These are phyloP conservation scores for Cygnus olor DNA, from an alignment of 2,797 vertebrate genomes.

Conservation along the genomic window DNA sequence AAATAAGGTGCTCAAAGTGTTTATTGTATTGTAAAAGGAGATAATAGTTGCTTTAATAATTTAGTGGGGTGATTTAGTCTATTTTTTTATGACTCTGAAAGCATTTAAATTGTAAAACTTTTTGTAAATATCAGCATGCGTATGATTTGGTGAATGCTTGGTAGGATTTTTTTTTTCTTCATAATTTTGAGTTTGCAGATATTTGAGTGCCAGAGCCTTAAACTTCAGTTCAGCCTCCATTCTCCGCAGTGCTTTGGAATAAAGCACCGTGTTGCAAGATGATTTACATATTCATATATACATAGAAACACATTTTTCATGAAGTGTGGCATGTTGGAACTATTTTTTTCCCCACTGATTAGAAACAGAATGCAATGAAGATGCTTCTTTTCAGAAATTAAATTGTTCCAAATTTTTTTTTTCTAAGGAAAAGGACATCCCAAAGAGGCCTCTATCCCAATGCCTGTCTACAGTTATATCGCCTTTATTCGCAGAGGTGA, in stretches of 20 bases:
- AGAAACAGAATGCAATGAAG: background rate
- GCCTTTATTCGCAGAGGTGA: conserved; percentile 95
- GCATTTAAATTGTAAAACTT: background rate
- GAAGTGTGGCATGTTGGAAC: background rate
- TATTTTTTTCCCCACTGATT: background rate
- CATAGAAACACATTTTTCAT: background rate
- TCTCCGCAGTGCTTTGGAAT: background rate
- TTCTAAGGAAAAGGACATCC: conserved; percentile 83
- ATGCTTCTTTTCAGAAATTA: background rate
- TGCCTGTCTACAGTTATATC: conserved; percentile 92
- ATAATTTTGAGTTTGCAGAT: background rate
- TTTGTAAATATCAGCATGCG: background rate
- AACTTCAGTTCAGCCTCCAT: background rate
- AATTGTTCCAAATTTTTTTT: background rate
- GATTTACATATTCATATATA: background rate
- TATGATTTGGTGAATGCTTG: background rate
- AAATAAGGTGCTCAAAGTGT: conserved; percentile 81
- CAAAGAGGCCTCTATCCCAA: conserved; percentile 90
- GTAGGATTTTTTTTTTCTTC: background rate
- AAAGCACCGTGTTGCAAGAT: background rate
- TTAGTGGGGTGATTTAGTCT: background rate
- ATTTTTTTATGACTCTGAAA: background rate
- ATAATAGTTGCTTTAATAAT: background rate
- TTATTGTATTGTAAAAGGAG: background rate
- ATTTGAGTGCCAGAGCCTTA: background rate